These are phyloP conservation scores for Oncopodura yosiiana DNA, from an alignment of 1,140 invertebrate genomes.

Conservation along the genomic window DNA sequence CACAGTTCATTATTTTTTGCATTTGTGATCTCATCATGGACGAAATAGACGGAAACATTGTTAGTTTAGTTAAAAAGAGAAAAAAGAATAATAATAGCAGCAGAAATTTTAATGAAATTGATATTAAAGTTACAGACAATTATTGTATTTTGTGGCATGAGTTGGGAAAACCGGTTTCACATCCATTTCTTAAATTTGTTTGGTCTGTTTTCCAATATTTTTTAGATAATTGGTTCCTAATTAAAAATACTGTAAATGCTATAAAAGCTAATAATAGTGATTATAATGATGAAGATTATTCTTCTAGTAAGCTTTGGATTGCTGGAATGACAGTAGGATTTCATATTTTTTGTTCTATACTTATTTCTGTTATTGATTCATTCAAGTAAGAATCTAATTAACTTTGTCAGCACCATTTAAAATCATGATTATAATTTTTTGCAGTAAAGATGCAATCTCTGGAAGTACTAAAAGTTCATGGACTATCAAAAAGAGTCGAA, in stretches of 20 bases:
- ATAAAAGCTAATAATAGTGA: background rate
- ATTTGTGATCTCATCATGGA: too few relatives aligned
- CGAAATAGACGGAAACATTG: too few relatives aligned
- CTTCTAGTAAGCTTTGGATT: slow-evolving; percentile 2
- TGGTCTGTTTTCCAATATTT: slow-evolving; percentile 6
- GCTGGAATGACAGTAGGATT: slow-evolving; percentile 1
- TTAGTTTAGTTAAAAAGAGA: too few relatives aligned
- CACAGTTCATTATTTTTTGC: too few relatives aligned
- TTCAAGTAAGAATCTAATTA: slow-evolving; percentile 4
- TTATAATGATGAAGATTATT: background rate
- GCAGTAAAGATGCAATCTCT: slow-evolving; percentile 7
- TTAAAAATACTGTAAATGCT: slow-evolving; percentile 16
- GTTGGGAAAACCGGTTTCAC: slow-evolving; percentile 2
- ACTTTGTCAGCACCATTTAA: background rate
- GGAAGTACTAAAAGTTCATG: background rate
- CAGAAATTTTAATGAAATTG: too few relatives aligned
- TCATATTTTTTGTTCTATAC: background rate
- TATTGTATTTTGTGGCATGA: background rate
- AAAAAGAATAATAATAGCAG: too few relatives aligned
- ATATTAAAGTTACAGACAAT: too few relatives aligned
- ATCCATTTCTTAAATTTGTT: background rate
- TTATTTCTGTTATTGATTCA: slow-evolving; percentile 11
- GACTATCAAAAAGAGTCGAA: background rate
- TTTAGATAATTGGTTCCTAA: slow-evolving; percentile 7
- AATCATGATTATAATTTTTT: background rate